These are phyloP conservation scores for Corynorhinus townsendii DNA, from an alignment of 2,113 vertebrate species.

Conservation along the genomic window DNA sequence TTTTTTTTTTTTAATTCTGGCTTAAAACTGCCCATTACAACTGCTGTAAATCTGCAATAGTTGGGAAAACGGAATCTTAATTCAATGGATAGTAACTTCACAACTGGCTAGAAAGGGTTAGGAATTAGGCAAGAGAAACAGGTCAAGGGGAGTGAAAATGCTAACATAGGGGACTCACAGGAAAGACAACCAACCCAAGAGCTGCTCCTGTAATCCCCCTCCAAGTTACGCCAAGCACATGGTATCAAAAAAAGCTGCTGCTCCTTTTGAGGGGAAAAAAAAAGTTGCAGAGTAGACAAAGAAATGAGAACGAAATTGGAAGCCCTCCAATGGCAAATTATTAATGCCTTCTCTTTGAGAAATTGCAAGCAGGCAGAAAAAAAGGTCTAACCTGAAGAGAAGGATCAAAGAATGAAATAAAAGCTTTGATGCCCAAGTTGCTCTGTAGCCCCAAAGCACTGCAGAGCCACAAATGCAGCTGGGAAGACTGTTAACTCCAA, in stretches of 20 bases:
- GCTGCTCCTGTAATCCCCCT: not conserved
- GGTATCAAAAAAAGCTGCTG: conserved; percentile 16
- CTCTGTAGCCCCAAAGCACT: conserved; percentile 36
- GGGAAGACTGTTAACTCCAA: conserved; percentile 19
- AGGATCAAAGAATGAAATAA: conserved; percentile 68
- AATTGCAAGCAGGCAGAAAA: conserved; percentile 70
- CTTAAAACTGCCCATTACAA: not conserved
- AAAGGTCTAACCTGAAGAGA: conserved; percentile 68
- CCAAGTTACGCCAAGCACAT: not conserved
- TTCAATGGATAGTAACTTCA: not conserved
- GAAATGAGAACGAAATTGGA: conserved; percentile 58
- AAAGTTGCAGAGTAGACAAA: conserved; percentile 55
- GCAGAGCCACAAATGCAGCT: conserved; percentile 2
- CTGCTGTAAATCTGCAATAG: not conserved
- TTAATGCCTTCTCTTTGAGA: conserved; percentile 72
- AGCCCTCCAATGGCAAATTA: conserved; percentile 71
- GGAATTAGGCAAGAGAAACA: conserved; percentile 22
- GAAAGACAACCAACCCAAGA: not conserved
- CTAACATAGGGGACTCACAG: not conserved
- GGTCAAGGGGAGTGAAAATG: not conserved
- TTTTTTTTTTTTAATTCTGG: not conserved
- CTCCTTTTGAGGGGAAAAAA: not conserved
- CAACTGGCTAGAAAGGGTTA: not conserved
- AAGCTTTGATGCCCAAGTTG: conserved; percentile 69
- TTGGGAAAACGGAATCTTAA: not conserved